phyloP scores from a whole-genome alignment of 2,888 invertebrate genomes.

The Euspilapteryx auroguttella region DNA sequence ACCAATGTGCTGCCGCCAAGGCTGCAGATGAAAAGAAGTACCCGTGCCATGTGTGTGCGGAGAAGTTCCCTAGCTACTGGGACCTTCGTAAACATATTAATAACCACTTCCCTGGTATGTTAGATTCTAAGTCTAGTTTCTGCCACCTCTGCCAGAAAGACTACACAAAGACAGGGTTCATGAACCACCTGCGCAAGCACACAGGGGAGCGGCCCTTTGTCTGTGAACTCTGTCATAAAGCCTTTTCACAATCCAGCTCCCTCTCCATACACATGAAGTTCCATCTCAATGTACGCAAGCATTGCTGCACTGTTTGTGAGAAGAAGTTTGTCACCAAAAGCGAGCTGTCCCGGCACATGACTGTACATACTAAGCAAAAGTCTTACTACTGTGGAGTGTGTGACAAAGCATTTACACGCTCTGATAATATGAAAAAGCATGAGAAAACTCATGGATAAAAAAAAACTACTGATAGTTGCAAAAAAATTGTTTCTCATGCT shows the following conservation, averaged over 20 bases:
- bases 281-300: conserved; percentile 53
- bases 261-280: conserved; percentile 59
- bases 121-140: conserved; percentile 55
- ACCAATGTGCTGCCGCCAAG: conserved; percentile 48
- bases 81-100: conserved; percentile 54
- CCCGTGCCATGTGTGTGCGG: conserved; percentile 53
- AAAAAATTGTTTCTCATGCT: too few species aligned
- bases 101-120: conserved; percentile 53
- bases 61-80: conserved; percentile 54
- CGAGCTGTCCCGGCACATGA: conserved; percentile 59
- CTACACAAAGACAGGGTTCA: conserved; percentile 56
- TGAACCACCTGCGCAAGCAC: conserved; percentile 55
- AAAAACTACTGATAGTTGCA: too few species aligned
- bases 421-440: conserved; percentile 59
- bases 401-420: conserved; percentile 56
- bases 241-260: conserved; percentile 55
- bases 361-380: conserved; percentile 55
- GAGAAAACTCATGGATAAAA: conserved; percentile 56
- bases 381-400: conserved; percentile 57
- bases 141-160: conserved; percentile 58
- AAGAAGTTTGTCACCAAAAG: conserved; percentile 59
- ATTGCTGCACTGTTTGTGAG: conserved; percentile 55
- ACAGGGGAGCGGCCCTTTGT: conserved; percentile 56
- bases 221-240: conserved; percentile 54
- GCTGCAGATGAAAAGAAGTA: conserved; percentile 49